Base-by-base conservation (phyloP, 1,140 invertebrate species). In the Samia ricini region DNA sequence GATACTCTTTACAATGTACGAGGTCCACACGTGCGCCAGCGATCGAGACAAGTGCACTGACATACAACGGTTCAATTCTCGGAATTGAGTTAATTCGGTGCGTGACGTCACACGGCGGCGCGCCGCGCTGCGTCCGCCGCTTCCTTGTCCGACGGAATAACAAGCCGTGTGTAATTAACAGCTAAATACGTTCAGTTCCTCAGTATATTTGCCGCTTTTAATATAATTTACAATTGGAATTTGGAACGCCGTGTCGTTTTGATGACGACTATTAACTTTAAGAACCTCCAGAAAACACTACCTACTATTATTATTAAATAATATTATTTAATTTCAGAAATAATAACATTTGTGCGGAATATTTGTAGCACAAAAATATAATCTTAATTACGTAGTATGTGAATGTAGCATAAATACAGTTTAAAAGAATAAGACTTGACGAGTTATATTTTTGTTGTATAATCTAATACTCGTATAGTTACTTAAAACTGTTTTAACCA, bases 21-120 rank as follows among this genome's bases (percentile, higher is more conserved):
- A 49, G 71, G 68, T 74, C 67, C 72, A 79, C 79, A 82, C 81
- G 74, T 79, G 77, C 61, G 77, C 60, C 58, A 61, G 48, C 70
- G 61, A 69, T 77, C 74, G 63, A 68, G 77, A 79, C 77, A 76
- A 83, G 78, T 79, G 78, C 71, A 79, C 76, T 76, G 73, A 74
- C 74, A 79, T 68, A 69, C 69, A 70, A 74, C 69, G 72, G 73
- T 76, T 76, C 66, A 66, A 66, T 85, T 83, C 81, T 83, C 67
- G 60, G 83, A 83, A 85, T 67, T 64, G 72, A 73, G 79, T 82
- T 85, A 83, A 85, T 85, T 85, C 71, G 64, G 79, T 69, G 61
- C 69, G 68, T 83, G 81, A 81, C 79, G 80, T 86, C 77, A 83
- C 60, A 61, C 52, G 55, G 63, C 64, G 61, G 58, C 50, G 51